Percentiles rank a stretch among this genome's conserved stretches.
Conservation (phyloP, 2,888 invertebrate genomes). For the Cosmopolites sordidus region DNA sequence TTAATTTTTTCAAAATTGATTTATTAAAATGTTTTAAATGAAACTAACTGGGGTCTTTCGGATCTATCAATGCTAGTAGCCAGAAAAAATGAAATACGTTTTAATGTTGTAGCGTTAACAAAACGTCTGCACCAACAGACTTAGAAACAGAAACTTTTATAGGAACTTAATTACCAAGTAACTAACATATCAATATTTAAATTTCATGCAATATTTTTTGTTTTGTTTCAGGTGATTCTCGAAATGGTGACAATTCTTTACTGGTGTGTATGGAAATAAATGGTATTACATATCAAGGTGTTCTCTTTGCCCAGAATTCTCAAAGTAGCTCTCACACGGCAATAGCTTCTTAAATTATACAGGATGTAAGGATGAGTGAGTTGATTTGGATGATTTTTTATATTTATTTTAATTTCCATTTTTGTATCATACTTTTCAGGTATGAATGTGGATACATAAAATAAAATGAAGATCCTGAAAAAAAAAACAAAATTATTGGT, state of each 20-base stretch:
- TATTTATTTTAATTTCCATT: constrained; percentile 18
- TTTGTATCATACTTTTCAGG: constrained; percentile 1
- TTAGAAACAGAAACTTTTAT: too few relatives aligned
- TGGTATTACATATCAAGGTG: constrained; percentile 92
- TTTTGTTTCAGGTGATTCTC: constrained; percentile 64
- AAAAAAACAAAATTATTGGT: background rate
- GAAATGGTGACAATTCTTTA: constrained; percentile 81
- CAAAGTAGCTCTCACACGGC: constrained; percentile 38
- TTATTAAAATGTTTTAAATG: too few relatives aligned
- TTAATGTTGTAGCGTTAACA: too few relatives aligned
- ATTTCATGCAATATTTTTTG: background rate
- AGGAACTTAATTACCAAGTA: too few relatives aligned
- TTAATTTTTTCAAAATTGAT: too few relatives aligned
- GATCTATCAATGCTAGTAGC: too few relatives aligned
- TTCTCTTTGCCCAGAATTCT: constrained; percentile 67
- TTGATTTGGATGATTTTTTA: constrained; percentile 12
- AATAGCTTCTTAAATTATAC: constrained; percentile 36
- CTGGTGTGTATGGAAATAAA: constrained; percentile 95
- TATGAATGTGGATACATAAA: background rate
- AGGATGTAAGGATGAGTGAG: constrained; percentile 6
- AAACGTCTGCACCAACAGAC: too few relatives aligned
- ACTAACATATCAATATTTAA: too few relatives aligned
- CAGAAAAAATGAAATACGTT: too few relatives aligned
- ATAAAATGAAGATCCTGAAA: background rate
- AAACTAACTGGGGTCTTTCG: too few relatives aligned